These are phyloP conservation scores for Peromyscus melanophrys DNA, from an alignment of 2,797 vertebrate species.

Conservation along the genomic window DNA sequence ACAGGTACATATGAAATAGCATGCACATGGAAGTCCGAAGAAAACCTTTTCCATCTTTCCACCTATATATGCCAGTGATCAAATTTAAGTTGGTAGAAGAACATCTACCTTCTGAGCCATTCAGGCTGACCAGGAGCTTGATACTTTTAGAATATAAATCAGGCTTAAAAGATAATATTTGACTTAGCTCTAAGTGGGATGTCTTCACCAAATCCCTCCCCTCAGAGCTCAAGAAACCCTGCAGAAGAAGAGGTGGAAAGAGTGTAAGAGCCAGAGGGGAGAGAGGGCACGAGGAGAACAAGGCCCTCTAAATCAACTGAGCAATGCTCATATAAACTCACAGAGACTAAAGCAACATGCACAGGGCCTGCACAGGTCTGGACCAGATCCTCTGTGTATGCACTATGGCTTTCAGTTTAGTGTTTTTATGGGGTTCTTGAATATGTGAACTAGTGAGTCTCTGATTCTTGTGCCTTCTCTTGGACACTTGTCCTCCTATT, in stretches of 20 bases:
- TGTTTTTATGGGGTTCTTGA: background rate
- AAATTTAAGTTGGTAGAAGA: no score
- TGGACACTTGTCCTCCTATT: no score
- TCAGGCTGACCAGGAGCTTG: background rate
- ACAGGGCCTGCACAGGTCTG: background rate
- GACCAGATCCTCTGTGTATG: no score
- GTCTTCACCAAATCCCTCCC: no score
- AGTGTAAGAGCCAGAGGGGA: background rate
- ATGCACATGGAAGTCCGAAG: background rate
- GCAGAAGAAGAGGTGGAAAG: no score
- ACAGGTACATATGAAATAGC: background rate
- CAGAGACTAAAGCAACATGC: background rate
- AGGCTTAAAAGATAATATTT: background rate
- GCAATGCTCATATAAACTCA: background rate
- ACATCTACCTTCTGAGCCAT: rapidly evolving
- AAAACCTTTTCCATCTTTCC: background rate
- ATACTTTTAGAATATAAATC: background rate
- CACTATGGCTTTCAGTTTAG: background rate
- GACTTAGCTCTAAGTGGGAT: background rate
- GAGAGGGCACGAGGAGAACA: background rate
- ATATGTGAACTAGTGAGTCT: background rate
- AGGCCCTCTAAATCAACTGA: background rate
- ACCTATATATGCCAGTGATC: background rate
- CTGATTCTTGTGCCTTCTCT: background rate
- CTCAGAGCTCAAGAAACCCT: background rate